These are phyloP conservation scores for Aethes cnicana DNA, from an alignment of 2,888 invertebrate species.

Conservation along the genomic window DNA sequence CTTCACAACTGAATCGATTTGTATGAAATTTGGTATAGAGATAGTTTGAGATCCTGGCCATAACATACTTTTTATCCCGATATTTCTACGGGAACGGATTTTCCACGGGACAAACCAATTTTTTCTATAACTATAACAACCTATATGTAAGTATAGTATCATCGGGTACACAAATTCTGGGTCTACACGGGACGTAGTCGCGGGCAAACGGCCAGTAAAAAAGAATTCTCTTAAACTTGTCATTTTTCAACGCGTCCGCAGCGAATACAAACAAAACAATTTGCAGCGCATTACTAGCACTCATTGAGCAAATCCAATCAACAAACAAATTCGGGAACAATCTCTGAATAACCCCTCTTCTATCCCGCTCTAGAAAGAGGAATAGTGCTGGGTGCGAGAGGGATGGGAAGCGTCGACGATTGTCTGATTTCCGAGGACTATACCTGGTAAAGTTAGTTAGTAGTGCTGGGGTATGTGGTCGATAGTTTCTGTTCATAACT, in stretches of 20 bases:
- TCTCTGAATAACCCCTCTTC: background rate
- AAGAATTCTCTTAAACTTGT: no score
- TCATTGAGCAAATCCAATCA: slow-evolving; percentile 19
- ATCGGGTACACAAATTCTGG: no score
- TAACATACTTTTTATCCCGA: no score
- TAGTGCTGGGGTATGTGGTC: slow-evolving; percentile 6
- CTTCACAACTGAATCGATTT: no score
- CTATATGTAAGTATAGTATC: no score
- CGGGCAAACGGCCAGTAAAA: no score
- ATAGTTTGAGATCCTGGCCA: no score
- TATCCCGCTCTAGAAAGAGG: background rate
- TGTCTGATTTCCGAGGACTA: slow-evolving; percentile 61
- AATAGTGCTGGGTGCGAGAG: slow-evolving; percentile 26
- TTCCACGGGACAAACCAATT: no score
- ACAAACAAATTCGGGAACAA: slow-evolving; percentile 22
- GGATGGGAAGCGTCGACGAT: slow-evolving; percentile 45
- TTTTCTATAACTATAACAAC: no score
- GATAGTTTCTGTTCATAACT: slow-evolving; percentile 1
- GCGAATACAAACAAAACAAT: slow-evolving; percentile 8
- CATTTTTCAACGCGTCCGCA: background rate
- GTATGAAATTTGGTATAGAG: no score
- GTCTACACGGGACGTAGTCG: no score
- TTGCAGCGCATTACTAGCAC: background rate
- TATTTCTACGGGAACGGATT: no score
- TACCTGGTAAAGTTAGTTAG: slow-evolving; percentile 22